A percentile compares a stretch with the other conserved stretches of the same genome.
phyloP scores from a whole-genome alignment of 2,888 invertebrate species.

The Sericinus montela region DNA sequence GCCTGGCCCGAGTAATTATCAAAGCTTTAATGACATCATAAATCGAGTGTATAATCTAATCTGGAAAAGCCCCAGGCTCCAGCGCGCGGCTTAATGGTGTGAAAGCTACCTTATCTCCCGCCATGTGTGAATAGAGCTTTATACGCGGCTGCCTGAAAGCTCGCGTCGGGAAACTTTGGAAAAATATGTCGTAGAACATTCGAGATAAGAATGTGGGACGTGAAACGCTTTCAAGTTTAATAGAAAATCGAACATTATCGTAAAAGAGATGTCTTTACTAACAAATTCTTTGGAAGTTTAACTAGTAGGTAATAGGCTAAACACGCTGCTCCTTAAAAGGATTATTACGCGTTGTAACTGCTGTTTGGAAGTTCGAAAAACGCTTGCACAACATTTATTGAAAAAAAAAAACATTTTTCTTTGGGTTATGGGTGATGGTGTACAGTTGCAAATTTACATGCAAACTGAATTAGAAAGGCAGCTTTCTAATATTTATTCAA shows the following conservation, averaged over 20 bases:
- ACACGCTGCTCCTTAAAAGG: slow-evolving; percentile 28
- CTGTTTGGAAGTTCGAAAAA: slow-evolving; percentile 9
- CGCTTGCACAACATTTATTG: not conserved
- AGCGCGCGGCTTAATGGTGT: slow-evolving; percentile 78
- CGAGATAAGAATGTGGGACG: slow-evolving; percentile 79
- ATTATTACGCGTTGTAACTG: slow-evolving; percentile 23
- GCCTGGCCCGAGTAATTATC: slow-evolving; percentile 81
- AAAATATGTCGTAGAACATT: slow-evolving; percentile 78
- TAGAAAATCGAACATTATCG: slow-evolving; percentile 80
- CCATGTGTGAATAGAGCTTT: slow-evolving; percentile 80
- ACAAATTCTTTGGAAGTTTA: slow-evolving; percentile 71
- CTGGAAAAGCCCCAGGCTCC: slow-evolving; percentile 80
- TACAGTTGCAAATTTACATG: slow-evolving; percentile 15
- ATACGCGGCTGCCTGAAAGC: slow-evolving; percentile 76
- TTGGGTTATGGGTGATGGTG: not conserved
- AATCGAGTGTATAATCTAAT: slow-evolving; percentile 81
- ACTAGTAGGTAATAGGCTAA: slow-evolving; percentile 38
- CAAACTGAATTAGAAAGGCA: slow-evolving; percentile 6
- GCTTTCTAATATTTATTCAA: slow-evolving; percentile 20
- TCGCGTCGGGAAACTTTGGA: slow-evolving; percentile 78
- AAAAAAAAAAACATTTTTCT: slow-evolving; percentile 15
- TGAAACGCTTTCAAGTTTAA: slow-evolving; percentile 77
- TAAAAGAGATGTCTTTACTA: slow-evolving; percentile 76
- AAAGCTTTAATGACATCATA: slow-evolving; percentile 81
- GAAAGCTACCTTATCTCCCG: slow-evolving; percentile 79